phyloP scores from a whole-genome alignment of 2,888 invertebrate genomes.

The Eupithecia subfuscata region DNA sequence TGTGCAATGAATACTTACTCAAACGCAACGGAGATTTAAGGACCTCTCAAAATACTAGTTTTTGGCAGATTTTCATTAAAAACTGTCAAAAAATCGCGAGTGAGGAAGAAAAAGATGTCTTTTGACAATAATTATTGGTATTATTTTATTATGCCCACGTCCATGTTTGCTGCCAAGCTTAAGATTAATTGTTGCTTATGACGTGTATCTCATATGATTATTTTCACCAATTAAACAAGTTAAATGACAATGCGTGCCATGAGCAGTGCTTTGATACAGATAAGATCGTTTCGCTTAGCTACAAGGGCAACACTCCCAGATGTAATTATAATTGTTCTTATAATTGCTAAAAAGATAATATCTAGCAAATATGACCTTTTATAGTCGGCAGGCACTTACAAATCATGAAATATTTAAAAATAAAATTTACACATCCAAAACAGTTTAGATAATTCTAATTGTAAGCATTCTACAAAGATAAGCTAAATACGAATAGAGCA shows the following conservation, averaged over 20 bases:
- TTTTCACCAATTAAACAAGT: not conserved
- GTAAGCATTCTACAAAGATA: not conserved
- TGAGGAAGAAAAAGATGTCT: no score
- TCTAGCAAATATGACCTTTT: not conserved
- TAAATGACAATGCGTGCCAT: constrained; percentile 2
- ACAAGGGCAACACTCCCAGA: constrained; percentile 59
- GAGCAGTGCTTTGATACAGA: constrained; percentile 27
- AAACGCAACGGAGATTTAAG: no score
- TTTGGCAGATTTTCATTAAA: no score
- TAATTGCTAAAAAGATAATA: constrained; percentile 13
- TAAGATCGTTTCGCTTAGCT: constrained; percentile 57
- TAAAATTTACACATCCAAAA: not conserved
- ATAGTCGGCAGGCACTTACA: not conserved
- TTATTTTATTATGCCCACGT: no score
- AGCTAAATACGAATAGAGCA: not conserved
- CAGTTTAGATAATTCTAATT: not conserved
- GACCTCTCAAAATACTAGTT: no score
- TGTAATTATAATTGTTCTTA: constrained; percentile 41
- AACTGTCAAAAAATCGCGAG: no score
- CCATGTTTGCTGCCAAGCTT: not conserved
- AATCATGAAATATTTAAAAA: not conserved
- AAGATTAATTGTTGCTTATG: not conserved
- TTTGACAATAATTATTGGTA: not conserved
- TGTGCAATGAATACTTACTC: no score
- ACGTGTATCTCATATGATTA: not conserved